Base-by-base conservation (phyloP, 2,888 invertebrate genomes). In the Hypena proboscidalis region DNA sequence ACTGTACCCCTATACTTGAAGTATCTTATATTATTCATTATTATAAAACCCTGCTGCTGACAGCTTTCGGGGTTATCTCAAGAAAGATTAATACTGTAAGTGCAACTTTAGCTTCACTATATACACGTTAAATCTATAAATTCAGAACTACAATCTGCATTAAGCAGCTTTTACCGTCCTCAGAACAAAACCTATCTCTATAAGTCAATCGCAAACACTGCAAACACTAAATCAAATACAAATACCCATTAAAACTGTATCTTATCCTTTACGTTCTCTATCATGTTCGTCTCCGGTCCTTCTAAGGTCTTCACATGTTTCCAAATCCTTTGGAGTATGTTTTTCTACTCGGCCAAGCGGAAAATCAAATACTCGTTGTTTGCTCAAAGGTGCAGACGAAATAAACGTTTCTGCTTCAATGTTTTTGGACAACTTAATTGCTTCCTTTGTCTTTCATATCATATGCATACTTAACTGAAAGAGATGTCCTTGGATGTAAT, bases 361-460 rank as follows among this genome's bases (percentile, higher is more conserved):
- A 81, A 83, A 83, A 84, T 81, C 70, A 81, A 80, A 85, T 82
- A 82, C 76, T 64, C 66, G 63, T 58, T 69, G 66, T 71, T 61
- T 66, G 58, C 66, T 70, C 70, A 74, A 68, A 74, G 73, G 72
- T 67, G 69, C 57, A 69, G 60, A 61, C 49, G 58, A 62, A 58
- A 70, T 68, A 74, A 70, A 72, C 65, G 65, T 45, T 65, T 61
- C 53, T 44, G 56, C 51, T 49, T 55, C 56, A 59, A 54, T 70
- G 70, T 71, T 71, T 71, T 73, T 66, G 64, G 67, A 67, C 65
- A 65, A 66, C 56, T 70, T 73, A 72, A 76, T 74, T 71, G 70
- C 65, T 71, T 66, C 70, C 72, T 74, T 71, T 77, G 76, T 67
- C 60, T 54, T 39, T 44, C 49, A 30, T 63, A 51, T 66, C 50